These are phyloP conservation scores for Lophius piscatorius DNA, from an alignment of 2,113 vertebrate species.

Conservation along the genomic window DNA sequence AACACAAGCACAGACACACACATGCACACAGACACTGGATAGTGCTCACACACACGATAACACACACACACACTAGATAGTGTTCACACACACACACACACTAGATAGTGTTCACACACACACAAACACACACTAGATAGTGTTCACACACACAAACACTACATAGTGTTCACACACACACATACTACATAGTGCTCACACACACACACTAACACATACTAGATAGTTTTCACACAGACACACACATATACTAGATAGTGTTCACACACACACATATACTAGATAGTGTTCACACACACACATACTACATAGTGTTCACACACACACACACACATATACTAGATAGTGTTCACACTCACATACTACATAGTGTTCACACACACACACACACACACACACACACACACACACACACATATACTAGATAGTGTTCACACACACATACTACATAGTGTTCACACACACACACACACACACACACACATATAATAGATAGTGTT, in stretches of 20 bases:
- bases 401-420: conserved; percentile 8
- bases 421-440: neutral
- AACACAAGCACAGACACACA: conserved; percentile 13
- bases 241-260: too few relatives aligned
- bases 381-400: conserved; percentile 13
- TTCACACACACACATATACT: too few relatives aligned
- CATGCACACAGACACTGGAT: too few relatives aligned
- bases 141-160: conserved; percentile 3
- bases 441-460: neutral
- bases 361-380: neutral
- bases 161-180: neutral
- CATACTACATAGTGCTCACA: conserved; percentile 5
- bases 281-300: too few relatives aligned
- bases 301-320: conserved; percentile 1
- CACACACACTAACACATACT: conserved; percentile 5
- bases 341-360: too few relatives aligned
- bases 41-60: too few relatives aligned
- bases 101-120: neutral
- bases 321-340: neutral
- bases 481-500: too few relatives aligned
- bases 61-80: too few relatives aligned
- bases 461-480: conserved; percentile 9
- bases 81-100: conserved; percentile 7
- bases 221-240: too few relatives aligned
- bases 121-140: too few relatives aligned